A percentile compares a stretch with the other conserved stretches of the same genome.
Evolutionary conservation across 2,113 vertebrate species (phyloP).

Genomic region (Axis porcinus): DNA sequence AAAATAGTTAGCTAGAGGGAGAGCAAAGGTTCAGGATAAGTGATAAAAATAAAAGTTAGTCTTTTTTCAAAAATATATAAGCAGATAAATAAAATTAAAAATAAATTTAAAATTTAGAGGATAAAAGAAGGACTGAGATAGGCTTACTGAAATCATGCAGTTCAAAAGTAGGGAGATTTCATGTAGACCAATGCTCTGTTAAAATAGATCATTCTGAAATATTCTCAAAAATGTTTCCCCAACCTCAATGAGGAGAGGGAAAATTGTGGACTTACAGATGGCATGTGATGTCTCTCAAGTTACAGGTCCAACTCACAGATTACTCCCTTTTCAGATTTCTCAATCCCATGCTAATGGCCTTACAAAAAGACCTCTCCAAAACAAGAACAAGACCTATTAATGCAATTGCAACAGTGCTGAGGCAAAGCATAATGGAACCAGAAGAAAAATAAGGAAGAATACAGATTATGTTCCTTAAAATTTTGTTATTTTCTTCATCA

Average conservation of each 20-base stretch:
- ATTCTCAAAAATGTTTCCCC: neutral
- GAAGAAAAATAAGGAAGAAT: neutral
- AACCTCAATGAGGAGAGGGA: neutral
- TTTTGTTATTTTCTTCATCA: neutral
- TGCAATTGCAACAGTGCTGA: accelerated
- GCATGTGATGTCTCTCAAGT: neutral
- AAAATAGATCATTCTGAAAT: neutral
- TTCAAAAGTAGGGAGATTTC: neutral
- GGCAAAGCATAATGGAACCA: neutral
- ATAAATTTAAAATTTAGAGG: neutral
- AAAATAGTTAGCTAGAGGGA: neutral
- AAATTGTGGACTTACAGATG: neutral
- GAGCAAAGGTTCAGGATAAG: neutral
- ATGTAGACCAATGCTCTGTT: neutral
- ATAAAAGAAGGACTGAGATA: neutral
- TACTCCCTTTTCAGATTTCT: neutral
- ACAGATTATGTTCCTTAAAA: neutral
- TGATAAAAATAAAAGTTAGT: neutral
- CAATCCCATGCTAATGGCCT: neutral
- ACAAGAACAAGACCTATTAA: neutral
- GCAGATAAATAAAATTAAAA: neutral
- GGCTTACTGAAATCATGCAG: neutral
- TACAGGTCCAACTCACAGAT: neutral
- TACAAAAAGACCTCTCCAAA: neutral
- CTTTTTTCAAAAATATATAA: neutral